Evolutionary conservation across 2,888 invertebrate species (phyloP), one percentile per base, ranked within the genome.

Genomic region (Drosophila sordidula): DNA sequence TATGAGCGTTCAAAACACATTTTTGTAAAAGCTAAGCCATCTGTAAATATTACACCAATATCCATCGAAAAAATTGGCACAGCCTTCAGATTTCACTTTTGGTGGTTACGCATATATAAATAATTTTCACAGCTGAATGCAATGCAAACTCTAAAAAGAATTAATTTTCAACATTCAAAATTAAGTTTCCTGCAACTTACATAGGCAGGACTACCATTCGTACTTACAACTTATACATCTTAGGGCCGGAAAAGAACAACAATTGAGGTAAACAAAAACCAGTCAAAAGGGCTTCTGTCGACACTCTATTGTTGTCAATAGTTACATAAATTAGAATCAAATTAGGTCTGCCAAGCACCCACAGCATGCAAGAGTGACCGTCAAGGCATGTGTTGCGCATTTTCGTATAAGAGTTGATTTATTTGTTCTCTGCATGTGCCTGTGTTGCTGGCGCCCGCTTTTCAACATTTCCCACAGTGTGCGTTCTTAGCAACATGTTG

Each of bases 241-340:
- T 63, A 51, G 42, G 45, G 49, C 32, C 32, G 44, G n/a, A 57
- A 70, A 50, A 32, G 55, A 47, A 55, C 29, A 59, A 38, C 46
- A 77, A 67, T 65, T 45, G 69, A 36, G 55, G 26, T 62, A 75
- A 67, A 59, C 75, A 78, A 65, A 70, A 58, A 57, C 47, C 68
- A 11, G 46, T 54, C 67, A 56, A 34, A 70, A 68, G 67, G 50
- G 64, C 65, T 62, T 58, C 54, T 59, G 52, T 52, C 64, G 52
- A 45, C 65, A 68, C 70, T 71, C 68, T 61, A 70, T 79, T 81
- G 79, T 71, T 81, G 81, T 72, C 79, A 81, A 79, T 75, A 69
- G 74, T 79, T 81, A 77, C 81, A 81, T 79, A 81, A 81, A 79
- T 79, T 81, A 75, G 75, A 72, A 81, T 81, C 74, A 71, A 81